Evolutionary conservation across 2,797 vertebrate species (phyloP), one percentile per base, ranked within the genome.

Genomic region (Gobio occitaniae): DNA sequence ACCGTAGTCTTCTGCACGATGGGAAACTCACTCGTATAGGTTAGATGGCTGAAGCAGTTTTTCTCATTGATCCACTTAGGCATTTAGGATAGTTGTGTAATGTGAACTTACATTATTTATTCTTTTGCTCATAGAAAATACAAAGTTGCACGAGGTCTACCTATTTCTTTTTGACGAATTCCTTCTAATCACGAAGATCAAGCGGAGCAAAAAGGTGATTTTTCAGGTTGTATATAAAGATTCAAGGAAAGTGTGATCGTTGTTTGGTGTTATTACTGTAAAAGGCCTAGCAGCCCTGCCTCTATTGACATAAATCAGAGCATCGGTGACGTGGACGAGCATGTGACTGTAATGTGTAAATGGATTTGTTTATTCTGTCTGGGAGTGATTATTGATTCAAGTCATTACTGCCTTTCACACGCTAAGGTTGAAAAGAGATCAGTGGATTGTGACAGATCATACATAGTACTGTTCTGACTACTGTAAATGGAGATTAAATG

Each of bases 141-240:
- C 96, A n/a, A 97, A 97, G 93, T 92, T 96, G 87, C 90, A 95
- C 6, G 96, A 97, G 0, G 95, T 96, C 78, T 97, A 96, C 86
- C 89, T 99, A 84, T 97, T 99, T 92, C 95, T 99, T 86, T 99
- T 98, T 5, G 92, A 97, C 29, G 97, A 98, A 93, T 97, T 99
- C 91, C 93, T 99, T 83, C 93, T 98, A 86, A 96, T 98, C 91
- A 98, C 96, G 32, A 98, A 97, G 95, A 95, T 95, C 47, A 98
- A 97, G 92, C 92, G 92, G 71, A 97, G 91, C 93, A 98, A 97
- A 94, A 98, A 97, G 96, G 96, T 97, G 36, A 36, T 17, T 36
- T 59, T 66, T 6, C 25, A 79, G 11, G 68, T 68, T 11, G 19
- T 44, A 56, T 83, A 29, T 25, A 17, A 3, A 8, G 41, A 29